Evolutionary conservation across 2,888 invertebrate genomes (phyloP).

Genomic region (Cheilosia scutellata): DNA sequence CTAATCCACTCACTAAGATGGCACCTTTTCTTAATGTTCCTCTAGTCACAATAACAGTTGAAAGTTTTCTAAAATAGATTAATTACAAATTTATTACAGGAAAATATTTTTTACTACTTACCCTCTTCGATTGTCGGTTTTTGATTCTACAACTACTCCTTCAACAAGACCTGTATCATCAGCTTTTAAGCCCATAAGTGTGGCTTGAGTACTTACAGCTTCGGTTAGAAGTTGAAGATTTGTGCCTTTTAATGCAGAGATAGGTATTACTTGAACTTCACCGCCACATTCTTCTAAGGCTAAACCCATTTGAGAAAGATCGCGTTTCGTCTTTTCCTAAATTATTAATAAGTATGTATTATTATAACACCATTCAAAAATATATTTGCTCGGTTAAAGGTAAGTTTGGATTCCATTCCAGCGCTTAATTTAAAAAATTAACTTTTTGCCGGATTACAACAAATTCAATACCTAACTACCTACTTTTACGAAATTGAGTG

Average conservation of each 20-base stretch:
- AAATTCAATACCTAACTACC: too few species aligned
- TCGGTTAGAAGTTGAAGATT: slow-evolving; percentile 93
- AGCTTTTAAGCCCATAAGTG: slow-evolving; percentile 93
- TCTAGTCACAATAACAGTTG: slow-evolving; percentile 92
- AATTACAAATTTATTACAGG: neutral
- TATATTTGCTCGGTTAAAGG: neutral
- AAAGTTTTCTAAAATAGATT: slow-evolving; percentile 88
- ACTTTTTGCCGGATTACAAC: too few species aligned
- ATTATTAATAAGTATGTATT: slow-evolving; percentile 32
- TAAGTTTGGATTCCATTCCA: too few species aligned
- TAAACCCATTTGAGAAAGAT: slow-evolving; percentile 91
- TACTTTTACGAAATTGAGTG: too few species aligned
- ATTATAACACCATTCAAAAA: neutral
- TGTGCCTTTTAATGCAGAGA: slow-evolving; percentile 94
- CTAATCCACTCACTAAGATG: slow-evolving; percentile 91
- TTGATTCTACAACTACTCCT: slow-evolving; percentile 95
- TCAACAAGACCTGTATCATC: slow-evolving; percentile 94
- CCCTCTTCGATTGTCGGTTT: slow-evolving; percentile 88
- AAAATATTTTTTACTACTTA: slow-evolving; percentile 77
- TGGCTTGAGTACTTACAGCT: slow-evolving; percentile 92
- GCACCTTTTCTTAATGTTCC: slow-evolving; percentile 93
- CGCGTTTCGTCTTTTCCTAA: slow-evolving; percentile 90
- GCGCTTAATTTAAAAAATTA: too few species aligned
- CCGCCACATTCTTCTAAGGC: slow-evolving; percentile 95
- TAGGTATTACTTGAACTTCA: slow-evolving; percentile 94